These are phyloP conservation scores for Percina caprodes DNA, from an alignment of 2,113 vertebrate genomes.

Conservation along the genomic window DNA sequence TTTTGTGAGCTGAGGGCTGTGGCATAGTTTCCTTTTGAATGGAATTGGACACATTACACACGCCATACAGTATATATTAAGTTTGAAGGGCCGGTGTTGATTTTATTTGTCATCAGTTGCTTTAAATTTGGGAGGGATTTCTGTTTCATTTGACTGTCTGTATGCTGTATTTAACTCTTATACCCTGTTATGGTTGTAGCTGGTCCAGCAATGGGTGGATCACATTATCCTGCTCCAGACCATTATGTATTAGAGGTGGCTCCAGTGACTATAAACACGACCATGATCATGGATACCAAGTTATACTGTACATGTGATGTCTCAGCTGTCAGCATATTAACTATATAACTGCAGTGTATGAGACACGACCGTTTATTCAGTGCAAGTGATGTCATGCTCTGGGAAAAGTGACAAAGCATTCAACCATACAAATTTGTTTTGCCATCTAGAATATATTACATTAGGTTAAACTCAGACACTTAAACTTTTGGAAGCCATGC, in stretches of 20 bases:
- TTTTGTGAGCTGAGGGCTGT: neutral
- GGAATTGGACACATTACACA: neutral
- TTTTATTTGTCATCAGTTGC: constrained; percentile 35
- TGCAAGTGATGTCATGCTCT: neutral
- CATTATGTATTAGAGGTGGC: constrained; percentile 6
- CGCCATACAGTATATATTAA: neutral
- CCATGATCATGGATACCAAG: constrained; percentile 25
- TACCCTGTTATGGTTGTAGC: neutral
- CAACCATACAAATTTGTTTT: neutral
- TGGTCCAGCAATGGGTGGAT: neutral
- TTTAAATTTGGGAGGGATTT: neutral
- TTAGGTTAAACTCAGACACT: neutral
- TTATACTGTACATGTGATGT: neutral
- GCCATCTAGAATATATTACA: neutral
- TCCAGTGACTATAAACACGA: constrained; percentile 20
- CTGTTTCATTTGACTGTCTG: neutral
- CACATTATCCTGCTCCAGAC: constrained; percentile 24
- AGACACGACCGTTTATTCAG: constrained; percentile 14
- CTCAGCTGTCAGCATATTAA: constrained; percentile 25
- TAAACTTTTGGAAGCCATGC: neutral
- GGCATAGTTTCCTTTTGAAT: constrained; percentile 8
- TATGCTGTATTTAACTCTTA: neutral
- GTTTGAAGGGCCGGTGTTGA: constrained; percentile 22
- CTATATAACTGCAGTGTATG: neutral
- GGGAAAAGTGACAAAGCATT: neutral